Evolutionary conservation across 53 echinoderm and acorn worm genomes (phyloP).

Genomic region (Stichopus horrens): DNA sequence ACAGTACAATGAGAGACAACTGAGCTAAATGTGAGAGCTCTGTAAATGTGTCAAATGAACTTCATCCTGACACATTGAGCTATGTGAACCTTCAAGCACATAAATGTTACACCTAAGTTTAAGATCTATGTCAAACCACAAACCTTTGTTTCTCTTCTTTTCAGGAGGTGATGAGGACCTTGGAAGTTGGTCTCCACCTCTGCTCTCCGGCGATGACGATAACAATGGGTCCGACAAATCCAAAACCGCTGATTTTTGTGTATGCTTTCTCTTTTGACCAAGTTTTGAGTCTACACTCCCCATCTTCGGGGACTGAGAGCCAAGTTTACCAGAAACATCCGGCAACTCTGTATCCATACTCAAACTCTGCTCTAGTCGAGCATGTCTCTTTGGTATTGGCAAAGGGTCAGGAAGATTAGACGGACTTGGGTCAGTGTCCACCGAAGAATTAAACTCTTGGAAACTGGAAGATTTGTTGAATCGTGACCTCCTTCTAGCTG

Average conservation of each 20-base stretch:
- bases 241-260: constrained; percentile 57
- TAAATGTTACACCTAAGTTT: no score
- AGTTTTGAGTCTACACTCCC: constrained; percentile 77
- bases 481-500: constrained; percentile 50
- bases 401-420: constrained; percentile 23
- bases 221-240: constrained; percentile 61
- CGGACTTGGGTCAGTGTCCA: constrained; percentile 47
- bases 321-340: constrained; percentile 49
- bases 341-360: constrained; percentile 76
- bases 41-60: no score
- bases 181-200: constrained; percentile 31
- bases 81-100: no score
- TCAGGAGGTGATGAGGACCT: constrained; percentile 75
- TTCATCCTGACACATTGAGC: no score
- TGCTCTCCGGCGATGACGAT: constrained; percentile 49
- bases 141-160: constrained; percentile 86
- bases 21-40: no score
- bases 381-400: constrained; percentile 49
- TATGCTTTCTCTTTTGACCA: constrained; percentile 80
- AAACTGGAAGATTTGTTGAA: constrained; percentile 75
- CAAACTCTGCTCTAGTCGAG: constrained; percentile 58
- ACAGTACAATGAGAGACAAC: no score
- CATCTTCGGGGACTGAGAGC: constrained; percentile 47
- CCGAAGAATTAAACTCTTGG: constrained; percentile 72
- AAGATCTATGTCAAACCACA: not conserved